Base-by-base conservation (phyloP, 2,797 vertebrate species). In the Anguilla megastoma region DNA sequence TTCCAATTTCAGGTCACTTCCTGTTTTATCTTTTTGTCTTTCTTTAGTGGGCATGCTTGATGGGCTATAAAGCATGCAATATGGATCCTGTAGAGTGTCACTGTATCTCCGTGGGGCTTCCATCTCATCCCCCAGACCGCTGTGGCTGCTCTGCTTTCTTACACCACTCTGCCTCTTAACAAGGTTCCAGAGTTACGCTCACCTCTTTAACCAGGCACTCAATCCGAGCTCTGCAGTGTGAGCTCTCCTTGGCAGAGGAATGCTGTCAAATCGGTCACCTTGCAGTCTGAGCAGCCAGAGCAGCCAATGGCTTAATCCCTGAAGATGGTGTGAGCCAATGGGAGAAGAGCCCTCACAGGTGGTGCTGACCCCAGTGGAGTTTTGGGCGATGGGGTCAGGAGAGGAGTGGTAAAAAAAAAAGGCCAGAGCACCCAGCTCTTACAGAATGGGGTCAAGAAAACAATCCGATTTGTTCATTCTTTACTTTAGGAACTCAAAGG, bases 201-300 rank as follows among this genome's bases (percentile, higher is more conserved):
- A 63, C 41, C 50, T 71, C 50, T 27, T 71, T 84, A 84, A 71
- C 69, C 66, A 88, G 63, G 50, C 71, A 48, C 24, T 76, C 41
- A 41, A 41, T 41, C 41, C 41, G 41, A 41, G 41, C 41, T 41
- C 41, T 41, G 41, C 41, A 3, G 3, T 41, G 41, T 41, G 41
- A 41, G 87, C 83, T 71, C 74, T 85, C 80, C 86, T 83, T 86
- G 45, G 86, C 50, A n/a, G 60, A 50, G 60, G 56, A 89, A 87
- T 87, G 80, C 66, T 14, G 52, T 50, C 18, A 30, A 86, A 18
- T 86, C 52, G 45, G 7, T 82, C 56, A 85, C 58, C 86, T 56
- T 74, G 86, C 5, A 85, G 74, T 63, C 54, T 9, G 21, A 58
- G 30, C 74, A 69, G 63, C 83, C 60, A 71, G n/a, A 58, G 84